Conservation (phyloP, 2,888 invertebrate genomes). For the Lamellibrachia satsuma region DNA sequence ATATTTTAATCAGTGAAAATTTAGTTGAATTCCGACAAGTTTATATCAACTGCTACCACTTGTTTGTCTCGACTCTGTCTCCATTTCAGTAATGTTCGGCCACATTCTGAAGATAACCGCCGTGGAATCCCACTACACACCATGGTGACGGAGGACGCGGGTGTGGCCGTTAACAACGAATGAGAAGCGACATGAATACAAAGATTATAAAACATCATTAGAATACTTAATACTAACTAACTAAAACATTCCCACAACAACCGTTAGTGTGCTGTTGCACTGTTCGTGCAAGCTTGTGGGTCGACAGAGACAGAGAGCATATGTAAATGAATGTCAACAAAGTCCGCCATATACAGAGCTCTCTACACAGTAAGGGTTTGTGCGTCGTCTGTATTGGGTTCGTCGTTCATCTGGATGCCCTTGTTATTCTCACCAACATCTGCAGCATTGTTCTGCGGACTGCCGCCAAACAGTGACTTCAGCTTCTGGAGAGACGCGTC, state of each 20-base stretch:
- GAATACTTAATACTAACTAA: not conserved
- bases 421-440: not conserved
- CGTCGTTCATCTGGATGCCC: conserved; percentile 5
- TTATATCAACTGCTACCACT: no score
- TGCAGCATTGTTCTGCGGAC: not conserved
- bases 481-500: conserved; percentile 21
- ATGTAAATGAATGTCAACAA: not conserved
- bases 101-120: no score
- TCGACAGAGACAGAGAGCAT: not conserved
- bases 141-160: not conserved
- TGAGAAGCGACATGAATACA: not conserved
- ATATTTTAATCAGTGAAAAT: no score
- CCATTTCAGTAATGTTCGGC: no score
- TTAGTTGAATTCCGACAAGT: no score
- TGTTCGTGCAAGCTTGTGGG: not conserved
- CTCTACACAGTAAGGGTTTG: not conserved
- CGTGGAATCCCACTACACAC: not conserved
- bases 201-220: not conserved
- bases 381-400: not conserved
- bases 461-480: not conserved
- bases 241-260: not conserved
- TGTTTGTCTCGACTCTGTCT: no score
- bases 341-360: not conserved
- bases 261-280: not conserved
- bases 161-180: not conserved